phyloP scores from a whole-genome alignment of 2,797 vertebrate species.

The Orientallactaga sibirica region DNA sequence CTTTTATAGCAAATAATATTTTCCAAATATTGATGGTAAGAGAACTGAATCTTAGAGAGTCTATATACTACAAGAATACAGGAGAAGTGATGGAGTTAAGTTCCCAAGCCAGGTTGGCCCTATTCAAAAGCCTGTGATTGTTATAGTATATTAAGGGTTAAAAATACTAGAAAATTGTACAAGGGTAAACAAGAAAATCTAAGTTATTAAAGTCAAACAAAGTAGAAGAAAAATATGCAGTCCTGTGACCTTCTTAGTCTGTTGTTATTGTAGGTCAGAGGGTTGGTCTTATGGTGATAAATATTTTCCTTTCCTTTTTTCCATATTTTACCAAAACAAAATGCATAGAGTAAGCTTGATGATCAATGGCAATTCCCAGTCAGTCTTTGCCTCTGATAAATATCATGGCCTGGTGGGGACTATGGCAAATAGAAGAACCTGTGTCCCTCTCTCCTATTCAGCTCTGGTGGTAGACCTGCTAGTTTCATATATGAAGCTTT shows the following conservation, averaged over 20 bases:
- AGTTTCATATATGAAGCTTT: not conserved
- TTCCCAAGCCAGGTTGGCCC: not conserved
- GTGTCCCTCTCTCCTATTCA: not conserved
- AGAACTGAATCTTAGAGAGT: not conserved
- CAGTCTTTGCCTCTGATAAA: not conserved
- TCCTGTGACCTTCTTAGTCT: not conserved
- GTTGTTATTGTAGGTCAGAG: not conserved
- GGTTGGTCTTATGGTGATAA: not conserved
- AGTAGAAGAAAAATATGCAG: not conserved
- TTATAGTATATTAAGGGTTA: not conserved
- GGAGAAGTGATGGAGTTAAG: not conserved
- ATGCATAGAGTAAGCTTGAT: not conserved
- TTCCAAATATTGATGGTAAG: not conserved
- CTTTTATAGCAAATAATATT: not conserved
- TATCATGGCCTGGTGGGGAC: not conserved
- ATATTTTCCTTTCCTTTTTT: conserved; percentile 10
- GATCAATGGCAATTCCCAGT: not conserved
- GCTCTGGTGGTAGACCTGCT: not conserved
- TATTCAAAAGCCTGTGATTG: not conserved
- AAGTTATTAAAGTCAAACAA: not conserved
- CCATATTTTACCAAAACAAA: not conserved
- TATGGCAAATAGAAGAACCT: not conserved
- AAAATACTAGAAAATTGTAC: not conserved
- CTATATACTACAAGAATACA: not conserved
- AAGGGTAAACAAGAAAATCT: not conserved